Base-by-base conservation (phyloP, 1,140 invertebrate genomes). In the Phymorhynchus buccinoides region DNA sequence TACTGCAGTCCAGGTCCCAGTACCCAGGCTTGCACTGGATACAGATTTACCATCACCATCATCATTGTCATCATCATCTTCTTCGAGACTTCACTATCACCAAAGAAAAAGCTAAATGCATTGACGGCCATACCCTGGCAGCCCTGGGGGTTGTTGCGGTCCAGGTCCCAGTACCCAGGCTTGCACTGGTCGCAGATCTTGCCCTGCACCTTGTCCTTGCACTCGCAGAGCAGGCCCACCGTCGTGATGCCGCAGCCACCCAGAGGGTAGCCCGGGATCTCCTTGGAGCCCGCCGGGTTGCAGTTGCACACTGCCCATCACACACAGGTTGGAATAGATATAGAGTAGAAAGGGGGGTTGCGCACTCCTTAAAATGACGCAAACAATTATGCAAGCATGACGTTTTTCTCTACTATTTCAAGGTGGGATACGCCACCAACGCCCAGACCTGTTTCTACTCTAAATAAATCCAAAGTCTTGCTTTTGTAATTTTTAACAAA, bases 121-220 rank as follows among this genome's bases (percentile, higher is more conserved):
- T n/a, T n/a, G n/a, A n/a, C n/a, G n/a, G n/a, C n/a, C 32, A 39
- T 56, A 96, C 96, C 95, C 95, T 99, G 96, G 93, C 99, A 99
- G 85, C 98, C 99, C 27, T 95, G 93, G 0, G 96, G 96, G 94
- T 99, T 99, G 75, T 96, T 95, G 14, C 96, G 94, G 91, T 97
- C 96, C 1, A 99, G 94, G 93, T 99, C 99, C 98, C 98, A 99
- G 93, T 95, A 99, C 0, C 98, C 95, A 0, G 97, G 96, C 92
- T 97, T 97, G 92, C 99, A 99, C 87, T 85, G 85, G 86, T 99
- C 96, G 92, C 99, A 99, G 88, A 98, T 99, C 75, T 98, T 95
- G 0, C 99, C 99, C 86, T 96, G 95, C 0, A 99, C 99, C 3
- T 97, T 95, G 66, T 97, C 96, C 92, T 99, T 99, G 92, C 99